Evolutionary conservation across 2,888 invertebrate species (phyloP).

Genomic region (Salpingus planirostris): DNA sequence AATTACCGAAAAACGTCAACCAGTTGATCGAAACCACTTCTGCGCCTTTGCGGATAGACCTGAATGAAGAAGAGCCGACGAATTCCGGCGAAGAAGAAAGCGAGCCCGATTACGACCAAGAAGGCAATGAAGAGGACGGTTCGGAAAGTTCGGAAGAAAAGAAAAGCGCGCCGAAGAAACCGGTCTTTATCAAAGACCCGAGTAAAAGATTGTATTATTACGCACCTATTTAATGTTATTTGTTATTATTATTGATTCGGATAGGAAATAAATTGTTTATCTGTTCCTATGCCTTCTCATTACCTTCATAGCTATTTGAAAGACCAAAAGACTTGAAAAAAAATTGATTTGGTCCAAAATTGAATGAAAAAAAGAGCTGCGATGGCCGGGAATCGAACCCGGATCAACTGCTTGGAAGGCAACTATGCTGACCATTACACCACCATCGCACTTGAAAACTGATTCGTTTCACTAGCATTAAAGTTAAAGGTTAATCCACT

Average conservation of each 20-base stretch:
- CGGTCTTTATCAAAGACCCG: conserved; percentile 35
- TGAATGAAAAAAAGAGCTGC: conserved; percentile 25
- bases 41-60: conserved; percentile 9
- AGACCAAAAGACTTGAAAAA: no score
- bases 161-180: conserved; percentile 14
- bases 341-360: no score
- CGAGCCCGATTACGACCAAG: conserved; percentile 9
- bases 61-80: conserved; percentile 12
- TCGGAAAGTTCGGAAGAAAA: conserved; percentile 6
- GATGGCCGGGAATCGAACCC: conserved; percentile 45
- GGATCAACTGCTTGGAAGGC: conserved; percentile 45
- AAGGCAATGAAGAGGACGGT: conserved; percentile 4
- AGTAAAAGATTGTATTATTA: conserved; percentile 38
- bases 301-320: no score
- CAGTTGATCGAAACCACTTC: conserved; percentile 19
- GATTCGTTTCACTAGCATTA: no score
- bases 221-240: conserved; percentile 24
- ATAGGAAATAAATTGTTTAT: conserved; percentile 4
- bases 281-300: no score
- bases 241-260: conserved; percentile 4
- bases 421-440: conserved; percentile 45
- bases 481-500: no score
- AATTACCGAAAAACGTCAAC: conserved; percentile 28
- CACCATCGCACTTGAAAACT: conserved; percentile 41
- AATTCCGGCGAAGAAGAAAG: conserved; percentile 7